Evolutionary conservation across 1,140 invertebrate genomes (phyloP).

Genomic region (Drosophila miranda): DNA sequence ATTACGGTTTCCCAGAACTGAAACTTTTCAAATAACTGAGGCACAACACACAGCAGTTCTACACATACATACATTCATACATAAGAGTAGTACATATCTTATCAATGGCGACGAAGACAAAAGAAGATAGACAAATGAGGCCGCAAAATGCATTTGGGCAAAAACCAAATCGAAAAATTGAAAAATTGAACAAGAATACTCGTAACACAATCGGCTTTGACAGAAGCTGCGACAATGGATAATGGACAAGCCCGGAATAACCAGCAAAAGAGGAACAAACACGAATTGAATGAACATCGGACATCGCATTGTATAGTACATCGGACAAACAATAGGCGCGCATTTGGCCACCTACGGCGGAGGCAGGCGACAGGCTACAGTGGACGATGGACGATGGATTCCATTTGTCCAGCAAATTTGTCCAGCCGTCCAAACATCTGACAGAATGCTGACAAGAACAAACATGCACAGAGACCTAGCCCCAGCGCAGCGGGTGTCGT

Average conservation of each 20-base stretch:
- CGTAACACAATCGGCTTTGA: not conserved
- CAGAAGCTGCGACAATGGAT: constrained; percentile 34
- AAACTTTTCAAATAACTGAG: not conserved
- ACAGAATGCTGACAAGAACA: constrained; percentile 52
- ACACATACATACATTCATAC: not conserved
- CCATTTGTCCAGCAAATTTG: not conserved
- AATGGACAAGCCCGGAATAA: constrained; percentile 27
- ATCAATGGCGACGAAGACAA: constrained; percentile 41
- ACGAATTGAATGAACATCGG: constrained; percentile 62
- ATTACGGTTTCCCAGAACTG: constrained; percentile 37
- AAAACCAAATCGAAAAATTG: constrained; percentile 43
- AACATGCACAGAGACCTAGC: constrained; percentile 52
- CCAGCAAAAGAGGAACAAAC: constrained; percentile 57
- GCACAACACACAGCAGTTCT: constrained; percentile 6
- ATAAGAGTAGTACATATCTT: constrained; percentile 27
- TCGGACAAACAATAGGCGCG: constrained; percentile 43
- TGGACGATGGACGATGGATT: not conserved
- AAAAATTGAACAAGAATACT: constrained; percentile 27
- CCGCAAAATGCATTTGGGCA: constrained; percentile 38
- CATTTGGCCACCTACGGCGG: constrained; percentile 55
- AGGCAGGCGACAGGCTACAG: not conserved
- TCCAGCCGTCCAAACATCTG: not conserved
- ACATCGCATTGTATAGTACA: not conserved
- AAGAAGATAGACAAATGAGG: constrained; percentile 47
- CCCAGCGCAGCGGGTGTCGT: constrained; percentile 25